Evolutionary conservation across 2,888 invertebrate species (phyloP), one percentile per base, ranked within the genome.

Genomic region (Crepidodera aurea): DNA sequence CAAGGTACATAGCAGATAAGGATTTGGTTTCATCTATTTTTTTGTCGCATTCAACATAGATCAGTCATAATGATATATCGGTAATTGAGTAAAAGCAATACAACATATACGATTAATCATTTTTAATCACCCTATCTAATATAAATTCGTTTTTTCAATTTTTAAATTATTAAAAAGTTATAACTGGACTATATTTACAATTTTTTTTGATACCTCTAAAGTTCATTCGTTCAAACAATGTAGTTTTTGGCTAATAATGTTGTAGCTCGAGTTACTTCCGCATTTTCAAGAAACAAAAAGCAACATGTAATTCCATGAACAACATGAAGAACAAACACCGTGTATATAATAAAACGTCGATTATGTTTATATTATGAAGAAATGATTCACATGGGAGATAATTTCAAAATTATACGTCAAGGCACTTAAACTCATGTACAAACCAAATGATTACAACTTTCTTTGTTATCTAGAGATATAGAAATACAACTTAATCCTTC

Each of bases 131-230:
- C 80, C 80, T 82, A 81, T 80, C 81, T 82, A 82, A 79, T 79
- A 80, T 82, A 82, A 82, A 82, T 82, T 82, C 82, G 82, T 81
- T 82, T 78, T 78, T 78, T 80, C 76, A 77, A 79, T 77, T 80
- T 22, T 79, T 78, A 80, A 81, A 80, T 81, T 78, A 78, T 80
- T 79, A 81, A 81, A 81, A 82, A 79, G 79, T 78, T 81, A 60
- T 58, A 78, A 81, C 80, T 81, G 82, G 81, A 82, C 81, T 82
- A 81, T 82, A 82, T 82, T 79, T 82, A 82, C 82, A 82, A 75
- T 75, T 75, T 73, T n/a, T n/a, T 73, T 71, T 75, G 74, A 76
- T 74, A 74, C 69, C 64, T 72, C 71, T 70, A 71, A 63, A 62
- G 65, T 67, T 66, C 67, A 44, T 60, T 69, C 69, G 60, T 68